phyloP scores from a whole-genome alignment of 2,888 invertebrate species.

The Heteromyza rotundicornis region DNA sequence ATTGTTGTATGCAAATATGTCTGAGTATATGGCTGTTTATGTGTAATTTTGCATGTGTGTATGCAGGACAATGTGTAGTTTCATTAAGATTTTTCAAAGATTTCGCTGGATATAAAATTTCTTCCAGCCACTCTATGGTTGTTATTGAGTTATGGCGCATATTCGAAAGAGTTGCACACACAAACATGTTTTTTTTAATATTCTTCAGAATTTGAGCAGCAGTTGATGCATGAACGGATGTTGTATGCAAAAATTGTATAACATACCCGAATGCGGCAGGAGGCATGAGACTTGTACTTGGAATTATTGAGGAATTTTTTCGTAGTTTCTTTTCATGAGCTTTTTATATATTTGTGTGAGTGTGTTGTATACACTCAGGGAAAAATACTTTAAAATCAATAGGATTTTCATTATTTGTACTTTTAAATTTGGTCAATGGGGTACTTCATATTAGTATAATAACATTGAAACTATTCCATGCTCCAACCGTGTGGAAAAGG shows the following conservation, averaged over 20 bases:
- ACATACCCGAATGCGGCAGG: background rate
- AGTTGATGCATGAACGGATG: conserved; percentile 53
- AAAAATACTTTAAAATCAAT: too few relatives aligned
- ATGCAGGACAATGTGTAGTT: conserved; percentile 43
- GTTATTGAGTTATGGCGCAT: conserved; percentile 17
- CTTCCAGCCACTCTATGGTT: background rate
- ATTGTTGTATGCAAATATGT: conserved; percentile 4
- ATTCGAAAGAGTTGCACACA: background rate
- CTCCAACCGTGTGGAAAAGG: too few relatives aligned
- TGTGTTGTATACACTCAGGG: too few relatives aligned
- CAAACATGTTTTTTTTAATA: conserved; percentile 25
- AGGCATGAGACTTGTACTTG: conserved; percentile 13
- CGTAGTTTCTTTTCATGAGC: conserved; percentile 30
- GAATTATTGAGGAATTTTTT: conserved; percentile 28
- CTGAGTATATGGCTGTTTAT: conserved; percentile 17
- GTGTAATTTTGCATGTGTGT: conserved; percentile 28
- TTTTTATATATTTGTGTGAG: too few relatives aligned
- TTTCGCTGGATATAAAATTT: conserved; percentile 5
- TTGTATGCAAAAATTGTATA: conserved; percentile 34
- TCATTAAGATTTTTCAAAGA: conserved; percentile 42
- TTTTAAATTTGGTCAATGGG: too few relatives aligned
- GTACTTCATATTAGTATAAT: too few relatives aligned
- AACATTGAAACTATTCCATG: too few relatives aligned
- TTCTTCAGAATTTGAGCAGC: conserved; percentile 40
- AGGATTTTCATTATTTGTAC: too few relatives aligned